Evolutionary conservation across 1,140 invertebrate genomes (phyloP).

Genomic region (Spodoptera frugiperda): DNA sequence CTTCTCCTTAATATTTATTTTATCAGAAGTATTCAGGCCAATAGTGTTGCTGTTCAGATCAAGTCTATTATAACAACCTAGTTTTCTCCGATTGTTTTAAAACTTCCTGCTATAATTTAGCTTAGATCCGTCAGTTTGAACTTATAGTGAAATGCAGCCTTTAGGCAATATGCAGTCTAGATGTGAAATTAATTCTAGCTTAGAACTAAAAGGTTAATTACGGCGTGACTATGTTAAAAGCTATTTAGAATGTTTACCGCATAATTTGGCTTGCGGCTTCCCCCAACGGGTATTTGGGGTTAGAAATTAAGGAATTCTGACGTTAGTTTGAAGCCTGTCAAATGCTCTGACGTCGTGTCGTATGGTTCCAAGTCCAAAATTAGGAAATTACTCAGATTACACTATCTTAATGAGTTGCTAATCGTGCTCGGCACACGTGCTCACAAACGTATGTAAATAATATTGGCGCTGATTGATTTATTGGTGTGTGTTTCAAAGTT

Average conservation of each 20-base stretch:
- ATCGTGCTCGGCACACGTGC: neutral
- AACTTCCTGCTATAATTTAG: slow-evolving; percentile 27
- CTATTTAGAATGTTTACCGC: slow-evolving; percentile 1
- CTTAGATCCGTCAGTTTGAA: slow-evolving; percentile 6
- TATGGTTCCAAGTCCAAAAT: neutral
- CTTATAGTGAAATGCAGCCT: slow-evolving; percentile 21
- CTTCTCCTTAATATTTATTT: slow-evolving; percentile 7
- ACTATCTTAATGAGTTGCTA: neutral
- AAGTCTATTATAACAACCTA: slow-evolving; percentile 13
- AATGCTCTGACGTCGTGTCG: slow-evolving; percentile 6
- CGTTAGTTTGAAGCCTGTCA: neutral
- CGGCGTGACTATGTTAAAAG: slow-evolving; percentile 8
- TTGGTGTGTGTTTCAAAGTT: too few species aligned
- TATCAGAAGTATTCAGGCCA: slow-evolving; percentile 24
- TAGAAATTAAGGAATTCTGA: slow-evolving; percentile 14
- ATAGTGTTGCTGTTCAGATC: neutral
- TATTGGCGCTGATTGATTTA: too few species aligned
- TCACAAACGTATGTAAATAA: too few species aligned
- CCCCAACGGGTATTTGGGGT: slow-evolving; percentile 1
- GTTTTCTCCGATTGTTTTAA: slow-evolving; percentile 29
- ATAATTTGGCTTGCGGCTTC: slow-evolving; percentile 27
- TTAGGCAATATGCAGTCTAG: slow-evolving; percentile 3
- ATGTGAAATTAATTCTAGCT: slow-evolving; percentile 13
- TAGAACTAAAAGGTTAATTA: slow-evolving; percentile 33
- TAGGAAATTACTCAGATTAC: neutral